Percentiles rank a stretch among this genome's conserved stretches.
phyloP scores from a whole-genome alignment of 2,113 vertebrate species.

The Excalfactoria chinensis region DNA sequence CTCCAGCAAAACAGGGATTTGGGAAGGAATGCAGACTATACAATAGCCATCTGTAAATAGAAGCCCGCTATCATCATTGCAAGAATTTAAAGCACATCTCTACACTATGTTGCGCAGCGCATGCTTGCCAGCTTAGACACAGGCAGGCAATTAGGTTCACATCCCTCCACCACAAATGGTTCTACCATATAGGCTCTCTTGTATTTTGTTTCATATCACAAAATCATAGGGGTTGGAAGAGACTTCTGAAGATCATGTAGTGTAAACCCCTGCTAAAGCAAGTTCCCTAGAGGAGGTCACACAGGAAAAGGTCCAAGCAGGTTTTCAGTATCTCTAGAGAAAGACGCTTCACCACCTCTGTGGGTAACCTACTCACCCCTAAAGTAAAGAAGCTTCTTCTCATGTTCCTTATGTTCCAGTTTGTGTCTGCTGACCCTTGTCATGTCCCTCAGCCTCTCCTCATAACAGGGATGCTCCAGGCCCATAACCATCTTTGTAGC shows the following conservation, averaged over 20 bases:
- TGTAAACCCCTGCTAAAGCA: neutral
- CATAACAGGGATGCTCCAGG: neutral
- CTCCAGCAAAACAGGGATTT: neutral
- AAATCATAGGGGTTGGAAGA: neutral
- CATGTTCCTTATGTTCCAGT: neutral
- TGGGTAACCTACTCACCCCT: neutral
- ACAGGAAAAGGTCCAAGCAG: neutral
- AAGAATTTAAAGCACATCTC: neutral
- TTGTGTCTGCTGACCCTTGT: too few species aligned
- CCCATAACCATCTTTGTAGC: too few species aligned
- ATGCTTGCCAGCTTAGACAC: fast-evolving
- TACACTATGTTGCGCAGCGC: fast-evolving
- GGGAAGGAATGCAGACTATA: slow-evolving; percentile 54
- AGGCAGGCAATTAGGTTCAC: fast-evolving
- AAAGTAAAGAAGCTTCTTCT: neutral
- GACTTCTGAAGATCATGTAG: neutral
- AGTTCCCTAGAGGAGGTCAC: neutral
- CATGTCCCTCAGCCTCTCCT: neutral
- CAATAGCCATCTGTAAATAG: slow-evolving; percentile 37
- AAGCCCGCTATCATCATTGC: slow-evolving; percentile 28
- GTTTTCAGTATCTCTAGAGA: neutral
- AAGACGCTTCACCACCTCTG: neutral
- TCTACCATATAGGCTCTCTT: fast-evolving
- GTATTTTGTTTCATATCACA: fast-evolving
- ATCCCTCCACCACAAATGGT: neutral